phyloP scores from a whole-genome alignment of 2,113 vertebrate species.

The Sturnus vulgaris region DNA sequence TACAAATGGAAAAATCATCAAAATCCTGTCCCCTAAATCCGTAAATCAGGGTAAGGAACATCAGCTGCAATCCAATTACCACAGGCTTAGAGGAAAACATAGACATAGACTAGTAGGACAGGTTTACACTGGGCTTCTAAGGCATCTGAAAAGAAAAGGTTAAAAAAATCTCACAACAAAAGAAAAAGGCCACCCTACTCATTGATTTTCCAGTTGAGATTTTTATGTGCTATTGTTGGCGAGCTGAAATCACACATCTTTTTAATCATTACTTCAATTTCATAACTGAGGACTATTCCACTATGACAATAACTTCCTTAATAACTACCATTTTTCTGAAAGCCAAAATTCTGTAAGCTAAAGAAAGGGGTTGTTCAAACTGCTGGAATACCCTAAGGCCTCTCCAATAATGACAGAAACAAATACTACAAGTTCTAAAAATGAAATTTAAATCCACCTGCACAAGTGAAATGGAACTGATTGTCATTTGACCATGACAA shows the following conservation, averaged over 20 bases:
- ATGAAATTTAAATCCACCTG: neutral
- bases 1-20: conserved; percentile 20
- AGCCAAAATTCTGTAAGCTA: neutral
- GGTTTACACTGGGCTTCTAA: neutral
- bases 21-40: neutral
- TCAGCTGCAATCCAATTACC: conserved; percentile 14
- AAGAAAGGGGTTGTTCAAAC: neutral
- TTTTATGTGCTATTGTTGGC: neutral
- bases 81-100: neutral
- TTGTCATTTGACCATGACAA: neutral
- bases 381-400: neutral
- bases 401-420: neutral
- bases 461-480: neutral
- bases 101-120: neutral
- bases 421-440: neutral
- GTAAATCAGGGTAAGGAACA: neutral
- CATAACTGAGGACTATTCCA: neutral
- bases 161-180: neutral
- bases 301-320: neutral
- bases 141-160: neutral
- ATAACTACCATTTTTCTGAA: neutral
- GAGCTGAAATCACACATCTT: neutral
- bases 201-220: neutral
- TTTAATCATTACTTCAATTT: neutral
- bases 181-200: neutral